phyloP scores from a whole-genome alignment of 2,113 vertebrate genomes.

The Larimichthys polyactis region DNA sequence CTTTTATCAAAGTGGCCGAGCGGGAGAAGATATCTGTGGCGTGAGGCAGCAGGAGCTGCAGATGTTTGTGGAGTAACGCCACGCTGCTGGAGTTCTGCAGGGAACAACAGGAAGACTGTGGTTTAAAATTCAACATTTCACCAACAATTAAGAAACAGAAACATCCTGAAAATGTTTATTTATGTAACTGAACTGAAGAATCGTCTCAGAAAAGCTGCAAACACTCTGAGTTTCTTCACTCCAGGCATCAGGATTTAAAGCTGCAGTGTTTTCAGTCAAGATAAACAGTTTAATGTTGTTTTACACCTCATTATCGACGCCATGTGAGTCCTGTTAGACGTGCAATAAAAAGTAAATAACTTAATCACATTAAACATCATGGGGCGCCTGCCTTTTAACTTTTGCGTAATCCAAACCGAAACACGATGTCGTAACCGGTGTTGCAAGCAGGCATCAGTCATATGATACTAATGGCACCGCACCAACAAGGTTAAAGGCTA shows the following conservation, averaged over 20 bases:
- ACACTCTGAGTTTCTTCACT: no score
- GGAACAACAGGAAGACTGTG: not conserved
- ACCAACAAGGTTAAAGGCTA: not conserved
- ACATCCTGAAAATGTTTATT: not conserved
- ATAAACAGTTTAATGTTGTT: not conserved
- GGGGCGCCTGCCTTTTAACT: not conserved
- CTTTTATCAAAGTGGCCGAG: constrained; percentile 91
- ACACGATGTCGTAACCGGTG: not conserved
- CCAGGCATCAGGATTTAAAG: not conserved
- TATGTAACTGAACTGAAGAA: not conserved
- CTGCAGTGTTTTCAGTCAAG: not conserved
- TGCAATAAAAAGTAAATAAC: not conserved
- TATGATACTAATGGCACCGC: not conserved
- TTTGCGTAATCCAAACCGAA: not conserved
- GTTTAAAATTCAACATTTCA: not conserved
- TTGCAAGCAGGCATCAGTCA: not conserved
- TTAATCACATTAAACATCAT: not conserved
- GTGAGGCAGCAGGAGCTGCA: constrained; percentile 96
- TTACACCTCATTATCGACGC: not conserved
- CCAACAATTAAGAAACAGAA: not conserved
- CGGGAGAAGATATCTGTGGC: constrained; percentile 96
- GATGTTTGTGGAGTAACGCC: constrained; percentile 97
- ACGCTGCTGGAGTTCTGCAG: constrained; percentile 95
- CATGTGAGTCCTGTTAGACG: constrained; percentile 17
- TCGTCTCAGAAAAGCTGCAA: no score